Conservation (phyloP, 2,113 vertebrate genomes). For the Myxocyprinus asiaticus region DNA sequence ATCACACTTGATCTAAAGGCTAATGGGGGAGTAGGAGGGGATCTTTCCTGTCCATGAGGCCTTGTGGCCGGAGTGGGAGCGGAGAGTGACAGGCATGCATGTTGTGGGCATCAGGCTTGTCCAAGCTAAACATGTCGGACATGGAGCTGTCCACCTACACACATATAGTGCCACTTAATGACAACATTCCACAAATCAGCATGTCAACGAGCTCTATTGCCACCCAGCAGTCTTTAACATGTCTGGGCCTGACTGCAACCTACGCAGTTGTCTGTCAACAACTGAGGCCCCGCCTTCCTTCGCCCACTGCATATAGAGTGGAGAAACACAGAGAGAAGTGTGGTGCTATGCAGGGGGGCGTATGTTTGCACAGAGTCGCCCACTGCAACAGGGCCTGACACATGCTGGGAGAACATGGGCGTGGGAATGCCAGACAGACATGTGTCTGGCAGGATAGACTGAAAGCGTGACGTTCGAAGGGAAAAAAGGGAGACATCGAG, state of each 20-base stretch:
- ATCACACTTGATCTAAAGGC: slow-evolving; percentile 51
- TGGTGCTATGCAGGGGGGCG: slow-evolving; percentile 51
- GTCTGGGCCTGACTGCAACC: slow-evolving; percentile 54
- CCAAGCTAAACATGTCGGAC: slow-evolving; percentile 64
- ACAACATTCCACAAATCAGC: slow-evolving; percentile 46
- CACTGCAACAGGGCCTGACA: slow-evolving; percentile 54
- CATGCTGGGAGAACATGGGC: slow-evolving; percentile 70
- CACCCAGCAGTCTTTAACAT: slow-evolving; percentile 28
- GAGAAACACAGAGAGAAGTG: slow-evolving; percentile 55
- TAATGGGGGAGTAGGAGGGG: slow-evolving; percentile 26
- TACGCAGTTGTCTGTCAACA: slow-evolving; percentile 67
- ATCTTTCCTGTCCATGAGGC: slow-evolving; percentile 23
- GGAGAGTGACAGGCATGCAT: slow-evolving; percentile 43
- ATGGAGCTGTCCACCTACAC: slow-evolving; percentile 70
- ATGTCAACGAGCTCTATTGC: slow-evolving; percentile 30
- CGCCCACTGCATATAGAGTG: slow-evolving; percentile 63
- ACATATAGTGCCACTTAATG: slow-evolving; percentile 41
- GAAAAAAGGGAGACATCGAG: neutral
- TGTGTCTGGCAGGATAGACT: slow-evolving; percentile 42
- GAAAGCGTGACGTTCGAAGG: neutral
- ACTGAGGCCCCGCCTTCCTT: slow-evolving; percentile 22
- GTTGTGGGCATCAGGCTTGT: slow-evolving; percentile 55
- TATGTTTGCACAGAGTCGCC: slow-evolving; percentile 57
- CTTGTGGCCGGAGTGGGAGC: slow-evolving; percentile 30
- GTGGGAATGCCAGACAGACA: slow-evolving; percentile 65